Conservation (phyloP, 2,113 vertebrate genomes). For the Dicentrarchus labrax region DNA sequence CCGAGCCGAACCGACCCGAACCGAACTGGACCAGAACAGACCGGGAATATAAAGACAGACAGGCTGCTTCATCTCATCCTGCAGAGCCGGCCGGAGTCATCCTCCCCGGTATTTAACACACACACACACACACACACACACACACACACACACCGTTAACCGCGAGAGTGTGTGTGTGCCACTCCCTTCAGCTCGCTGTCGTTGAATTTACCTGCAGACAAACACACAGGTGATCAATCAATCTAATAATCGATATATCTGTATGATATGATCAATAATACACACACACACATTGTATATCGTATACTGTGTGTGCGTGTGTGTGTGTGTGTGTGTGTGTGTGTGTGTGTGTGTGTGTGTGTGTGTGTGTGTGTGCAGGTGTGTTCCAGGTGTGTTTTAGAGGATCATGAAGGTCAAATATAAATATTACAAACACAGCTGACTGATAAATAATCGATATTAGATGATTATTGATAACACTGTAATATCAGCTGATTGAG, state of each 20-base stretch:
- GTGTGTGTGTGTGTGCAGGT: background rate
- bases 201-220: constrained; percentile 20
- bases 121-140: background rate
- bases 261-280: background rate
- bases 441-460: too few relatives aligned
- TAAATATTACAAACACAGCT: background rate
- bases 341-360: background rate
- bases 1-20: background rate
- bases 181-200: constrained; percentile 49
- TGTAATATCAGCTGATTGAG: too few relatives aligned
- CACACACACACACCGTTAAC: background rate
- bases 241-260: background rate
- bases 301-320: background rate
- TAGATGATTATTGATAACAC: too few relatives aligned
- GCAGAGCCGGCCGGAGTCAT: constrained; percentile 46
- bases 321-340: background rate
- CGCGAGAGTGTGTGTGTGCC: background rate
- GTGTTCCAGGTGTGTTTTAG: constrained; percentile 9
- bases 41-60: constrained; percentile 2
- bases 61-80: constrained; percentile 38
- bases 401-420: constrained; percentile 2
- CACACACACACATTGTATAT: background rate
- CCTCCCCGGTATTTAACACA: constrained; percentile 55
- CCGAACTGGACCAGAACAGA: background rate
- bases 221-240: constrained; percentile 21